Evolutionary conservation across 2,113 vertebrate genomes (phyloP), one percentile per base, ranked within the genome.

Genomic region (Epinephelus lanceolatus): DNA sequence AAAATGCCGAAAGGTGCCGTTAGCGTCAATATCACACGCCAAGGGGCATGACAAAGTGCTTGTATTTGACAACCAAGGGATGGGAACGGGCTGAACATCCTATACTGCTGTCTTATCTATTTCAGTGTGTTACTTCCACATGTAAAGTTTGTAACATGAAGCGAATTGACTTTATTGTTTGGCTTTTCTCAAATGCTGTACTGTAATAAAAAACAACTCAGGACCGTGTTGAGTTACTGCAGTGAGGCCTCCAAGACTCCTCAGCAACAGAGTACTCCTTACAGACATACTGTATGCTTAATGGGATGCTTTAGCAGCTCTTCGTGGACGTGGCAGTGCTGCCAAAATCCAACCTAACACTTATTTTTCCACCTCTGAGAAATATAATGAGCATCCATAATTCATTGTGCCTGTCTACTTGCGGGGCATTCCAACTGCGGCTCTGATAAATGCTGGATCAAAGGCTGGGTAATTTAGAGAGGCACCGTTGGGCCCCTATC

Each of bases 371-470:
- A 76, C 73, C 84, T 84, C 77, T 73, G 55, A 78, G 77, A 89
- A 90, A 88, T 66, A 86, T 89, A 91, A 92, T 88, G 86, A 92
- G 86, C 83, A 42, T 85, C 88, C 85, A 92, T 93, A 89, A 92
- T 92, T 93, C 92, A 93, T 90, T 83, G 80, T 85, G 86, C 82
- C 87, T 76, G 81, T 78, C 59, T 86, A 81, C 83, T 86, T 30
- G 78, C 75, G 27, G 76, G 84, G 76, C 66, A 60, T 86, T 87
- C 74, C 86, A 84, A 82, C 82, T 56, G 83, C 45, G 49, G 86
- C 86, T 78, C 84, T 90, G 90, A 91, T 93, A 91, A 92, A 91
- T 76, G 84, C 76, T n/a, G 61, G 92, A 92, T 94, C 91, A 94
- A 94, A 94, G 92, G 83, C 86, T 72, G 63, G 45, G 87, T 93